Percentiles rank a stretch among this genome's conserved stretches.
These are phyloP conservation scores for Arge pagana DNA, from an alignment of 2,888 invertebrate species.

Conservation along the genomic window DNA sequence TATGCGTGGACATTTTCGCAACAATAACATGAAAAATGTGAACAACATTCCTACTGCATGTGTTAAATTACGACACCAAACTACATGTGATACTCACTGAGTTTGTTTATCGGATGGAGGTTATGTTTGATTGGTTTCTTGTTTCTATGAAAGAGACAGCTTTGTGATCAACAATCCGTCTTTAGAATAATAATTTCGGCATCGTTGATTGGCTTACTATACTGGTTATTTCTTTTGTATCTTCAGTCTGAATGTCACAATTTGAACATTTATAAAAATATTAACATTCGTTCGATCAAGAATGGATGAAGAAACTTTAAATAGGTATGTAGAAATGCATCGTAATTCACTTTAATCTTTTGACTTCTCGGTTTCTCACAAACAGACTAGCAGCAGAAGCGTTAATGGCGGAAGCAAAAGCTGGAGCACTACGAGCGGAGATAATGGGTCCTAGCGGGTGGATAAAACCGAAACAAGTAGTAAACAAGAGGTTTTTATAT, in stretches of 20 bases:
- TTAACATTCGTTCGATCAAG: conserved; percentile 21
- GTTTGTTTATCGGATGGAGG: too few species aligned
- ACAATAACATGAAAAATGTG: not conserved
- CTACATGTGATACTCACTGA: too few species aligned
- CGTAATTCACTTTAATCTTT: not conserved
- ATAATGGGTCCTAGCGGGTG: conserved; percentile 55
- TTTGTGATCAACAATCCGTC: too few species aligned
- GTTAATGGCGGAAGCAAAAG: conserved; percentile 51
- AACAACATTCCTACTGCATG: not conserved
- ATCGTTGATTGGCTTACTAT: conserved; percentile 18
- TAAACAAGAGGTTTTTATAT: conserved; percentile 54
- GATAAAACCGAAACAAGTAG: conserved; percentile 52
- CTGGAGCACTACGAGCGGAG: conserved; percentile 52
- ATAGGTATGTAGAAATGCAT: conserved; percentile 35
- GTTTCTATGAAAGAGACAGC: too few species aligned
- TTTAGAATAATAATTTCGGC: conserved; percentile 24
- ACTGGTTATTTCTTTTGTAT: not conserved
- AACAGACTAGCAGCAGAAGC: conserved; percentile 52
- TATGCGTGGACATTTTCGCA: conserved; percentile 24
- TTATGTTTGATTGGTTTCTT: too few species aligned
- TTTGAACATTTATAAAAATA: conserved; percentile 23
- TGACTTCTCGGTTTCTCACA: conserved; percentile 1
- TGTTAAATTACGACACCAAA: too few species aligned
- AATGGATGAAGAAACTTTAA: conserved; percentile 50
- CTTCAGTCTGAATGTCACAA: conserved; percentile 24